Percentiles rank a stretch among this genome's conserved stretches.
Conservation (phyloP, 2,888 invertebrate genomes). For the Mythimna albipuncta region DNA sequence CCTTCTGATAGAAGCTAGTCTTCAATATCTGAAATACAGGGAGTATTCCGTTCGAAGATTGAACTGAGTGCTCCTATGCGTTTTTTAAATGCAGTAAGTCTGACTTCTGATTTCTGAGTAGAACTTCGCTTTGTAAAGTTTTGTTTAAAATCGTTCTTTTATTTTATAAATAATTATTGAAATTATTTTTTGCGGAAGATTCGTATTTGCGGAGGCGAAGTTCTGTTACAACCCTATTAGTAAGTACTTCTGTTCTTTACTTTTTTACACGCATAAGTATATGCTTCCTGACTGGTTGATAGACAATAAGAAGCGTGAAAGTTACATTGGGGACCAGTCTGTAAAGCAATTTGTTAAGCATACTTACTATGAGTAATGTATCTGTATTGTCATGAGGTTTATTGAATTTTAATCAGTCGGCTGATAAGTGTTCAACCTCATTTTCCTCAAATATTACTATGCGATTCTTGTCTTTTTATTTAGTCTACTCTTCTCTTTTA, state of each 20-base stretch:
- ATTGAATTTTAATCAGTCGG: not conserved
- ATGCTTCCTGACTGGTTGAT: not conserved
- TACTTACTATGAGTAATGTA: not conserved
- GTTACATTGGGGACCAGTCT: not conserved
- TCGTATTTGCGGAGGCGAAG: too few species aligned
- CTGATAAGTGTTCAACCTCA: not conserved
- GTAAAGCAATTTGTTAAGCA: not conserved
- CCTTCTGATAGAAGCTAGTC: too few species aligned
- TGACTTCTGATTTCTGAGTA: too few species aligned
- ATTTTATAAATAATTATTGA: too few species aligned
- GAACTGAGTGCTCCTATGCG: too few species aligned
- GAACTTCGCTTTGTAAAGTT: too few species aligned
- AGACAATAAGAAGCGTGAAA: constrained; percentile 7
- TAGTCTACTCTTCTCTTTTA: too few species aligned
- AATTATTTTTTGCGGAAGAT: too few species aligned
- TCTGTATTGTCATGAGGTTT: not conserved
- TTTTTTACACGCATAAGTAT: not conserved
- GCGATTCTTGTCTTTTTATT: not conserved
- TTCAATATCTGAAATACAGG: too few species aligned
- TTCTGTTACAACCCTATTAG: not conserved
- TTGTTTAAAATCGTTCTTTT: too few species aligned
- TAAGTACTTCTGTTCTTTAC: not conserved
- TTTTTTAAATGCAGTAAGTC: too few species aligned
- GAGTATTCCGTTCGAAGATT: too few species aligned
- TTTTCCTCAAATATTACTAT: not conserved